These are phyloP conservation scores for Hydriomena furcata DNA, from an alignment of 2,888 invertebrate genomes.

Conservation along the genomic window DNA sequence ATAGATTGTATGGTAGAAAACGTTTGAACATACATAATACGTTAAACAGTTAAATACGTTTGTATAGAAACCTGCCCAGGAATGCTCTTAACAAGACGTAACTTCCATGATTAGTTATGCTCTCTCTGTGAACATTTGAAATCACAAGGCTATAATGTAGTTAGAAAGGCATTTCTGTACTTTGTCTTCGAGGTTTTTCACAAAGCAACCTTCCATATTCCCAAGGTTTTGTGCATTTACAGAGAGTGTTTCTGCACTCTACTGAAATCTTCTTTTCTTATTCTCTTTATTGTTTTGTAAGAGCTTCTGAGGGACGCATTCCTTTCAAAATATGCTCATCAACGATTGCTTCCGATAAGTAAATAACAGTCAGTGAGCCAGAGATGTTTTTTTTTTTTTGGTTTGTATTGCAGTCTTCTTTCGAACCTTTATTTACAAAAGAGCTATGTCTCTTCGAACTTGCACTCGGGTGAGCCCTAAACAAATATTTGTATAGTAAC, in stretches of 20 bases:
- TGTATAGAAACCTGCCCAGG: conserved; percentile 14
- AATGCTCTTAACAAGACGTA: conserved; percentile 11
- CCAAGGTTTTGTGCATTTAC: neutral
- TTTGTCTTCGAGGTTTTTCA: neutral
- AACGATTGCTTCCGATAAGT: too few relatives aligned
- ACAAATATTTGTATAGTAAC: conserved; percentile 18
- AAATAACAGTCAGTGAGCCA: too few relatives aligned
- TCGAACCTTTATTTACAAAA: conserved; percentile 3
- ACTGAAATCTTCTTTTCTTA: too few relatives aligned
- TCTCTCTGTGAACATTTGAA: conserved; percentile 17
- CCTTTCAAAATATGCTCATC: too few relatives aligned
- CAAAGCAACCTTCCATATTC: too few relatives aligned
- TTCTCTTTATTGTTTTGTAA: too few relatives aligned
- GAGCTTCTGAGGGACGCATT: too few relatives aligned
- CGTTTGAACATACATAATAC: too few relatives aligned
- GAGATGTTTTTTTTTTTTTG: too few relatives aligned
- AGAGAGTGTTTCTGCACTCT: neutral
- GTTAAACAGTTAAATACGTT: too few relatives aligned
- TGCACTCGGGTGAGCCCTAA: conserved; percentile 1
- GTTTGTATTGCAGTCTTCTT: neutral
- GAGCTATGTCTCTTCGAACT: conserved; percentile 2
- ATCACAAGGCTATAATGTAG: conserved; percentile 2
- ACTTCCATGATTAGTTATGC: conserved; percentile 23
- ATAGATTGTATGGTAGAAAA: too few relatives aligned
- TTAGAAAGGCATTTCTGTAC: conserved; percentile 4